A percentile compares a stretch with the other conserved stretches of the same genome.
Conservation (phyloP, 2,888 invertebrate species). For the Cerceris rybyensis region DNA sequence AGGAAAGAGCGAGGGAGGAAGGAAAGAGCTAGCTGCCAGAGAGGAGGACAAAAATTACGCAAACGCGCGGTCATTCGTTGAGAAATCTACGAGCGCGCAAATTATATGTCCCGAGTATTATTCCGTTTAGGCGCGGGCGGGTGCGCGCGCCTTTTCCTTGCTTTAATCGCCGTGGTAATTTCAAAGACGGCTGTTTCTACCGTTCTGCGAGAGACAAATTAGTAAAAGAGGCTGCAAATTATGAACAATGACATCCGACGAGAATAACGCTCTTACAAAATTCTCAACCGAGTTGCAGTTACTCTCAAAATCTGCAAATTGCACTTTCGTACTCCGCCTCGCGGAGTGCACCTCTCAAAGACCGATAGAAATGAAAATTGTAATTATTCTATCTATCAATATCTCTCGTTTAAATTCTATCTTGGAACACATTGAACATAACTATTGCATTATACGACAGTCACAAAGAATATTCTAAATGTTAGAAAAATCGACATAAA, state of each 20-base stretch:
- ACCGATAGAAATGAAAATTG: too few species aligned
- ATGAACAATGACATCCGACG: conserved; percentile 21
- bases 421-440: too few species aligned
- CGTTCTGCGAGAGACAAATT: conserved; percentile 19
- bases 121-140: conserved; percentile 35
- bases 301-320: not conserved
- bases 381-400: too few species aligned
- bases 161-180: conserved; percentile 23
- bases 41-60: conserved; percentile 53
- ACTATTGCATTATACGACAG: too few species aligned
- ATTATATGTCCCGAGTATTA: conserved; percentile 56
- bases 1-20: conserved; percentile 23
- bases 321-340: too few species aligned
- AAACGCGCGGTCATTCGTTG: conserved; percentile 55
- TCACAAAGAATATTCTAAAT: too few species aligned
- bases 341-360: too few species aligned
- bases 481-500: too few species aligned
- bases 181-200: conserved; percentile 31
- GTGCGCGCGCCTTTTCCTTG: conserved; percentile 26
- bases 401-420: too few species aligned
- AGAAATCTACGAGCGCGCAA: conserved; percentile 53
- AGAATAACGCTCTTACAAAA: conserved; percentile 32
- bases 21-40: conserved; percentile 23
- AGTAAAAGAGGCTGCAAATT: conserved; percentile 16
- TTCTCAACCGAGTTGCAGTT: not conserved